phyloP scores from a whole-genome alignment of 2,888 invertebrate species.

The Metopia argyrocephala region DNA sequence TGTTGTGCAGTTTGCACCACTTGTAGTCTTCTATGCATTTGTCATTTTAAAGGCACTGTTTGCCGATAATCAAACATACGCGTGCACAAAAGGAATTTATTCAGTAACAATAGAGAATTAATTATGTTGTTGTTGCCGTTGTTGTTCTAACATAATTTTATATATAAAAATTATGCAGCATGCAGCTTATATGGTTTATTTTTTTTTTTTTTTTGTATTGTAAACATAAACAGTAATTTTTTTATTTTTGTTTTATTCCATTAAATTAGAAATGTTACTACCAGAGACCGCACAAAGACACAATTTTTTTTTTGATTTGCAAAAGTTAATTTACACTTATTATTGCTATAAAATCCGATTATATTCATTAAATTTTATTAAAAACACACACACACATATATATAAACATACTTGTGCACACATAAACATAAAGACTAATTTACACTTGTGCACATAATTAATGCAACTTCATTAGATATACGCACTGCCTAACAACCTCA shows the following conservation, averaged over 20 bases:
- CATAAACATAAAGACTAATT: slow-evolving; percentile 21
- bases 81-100: not conserved
- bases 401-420: not conserved
- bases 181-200: not conserved
- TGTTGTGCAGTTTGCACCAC: slow-evolving; percentile 17
- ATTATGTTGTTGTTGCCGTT: not conserved
- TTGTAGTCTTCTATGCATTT: not conserved
- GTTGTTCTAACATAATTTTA: not conserved
- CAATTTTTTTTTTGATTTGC: too few relatives aligned
- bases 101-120: not conserved
- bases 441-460: slow-evolving; percentile 49
- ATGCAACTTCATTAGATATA: slow-evolving; percentile 13
- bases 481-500: slow-evolving; percentile 1
- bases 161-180: too few relatives aligned
- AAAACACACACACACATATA: not conserved
- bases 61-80: too few relatives aligned
- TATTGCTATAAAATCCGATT: slow-evolving; percentile 61
- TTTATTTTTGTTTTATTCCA: not conserved
- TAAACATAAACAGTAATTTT: slow-evolving; percentile 44
- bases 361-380: slow-evolving; percentile 34
- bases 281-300: slow-evolving; percentile 16
- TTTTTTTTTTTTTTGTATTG: slow-evolving; percentile 8
- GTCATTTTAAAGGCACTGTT: not conserved
- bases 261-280: slow-evolving; percentile 38
- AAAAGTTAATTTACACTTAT: slow-evolving; percentile 62